phyloP scores from a whole-genome alignment of 2,888 invertebrate species.

The Amphimallon solstitiale region DNA sequence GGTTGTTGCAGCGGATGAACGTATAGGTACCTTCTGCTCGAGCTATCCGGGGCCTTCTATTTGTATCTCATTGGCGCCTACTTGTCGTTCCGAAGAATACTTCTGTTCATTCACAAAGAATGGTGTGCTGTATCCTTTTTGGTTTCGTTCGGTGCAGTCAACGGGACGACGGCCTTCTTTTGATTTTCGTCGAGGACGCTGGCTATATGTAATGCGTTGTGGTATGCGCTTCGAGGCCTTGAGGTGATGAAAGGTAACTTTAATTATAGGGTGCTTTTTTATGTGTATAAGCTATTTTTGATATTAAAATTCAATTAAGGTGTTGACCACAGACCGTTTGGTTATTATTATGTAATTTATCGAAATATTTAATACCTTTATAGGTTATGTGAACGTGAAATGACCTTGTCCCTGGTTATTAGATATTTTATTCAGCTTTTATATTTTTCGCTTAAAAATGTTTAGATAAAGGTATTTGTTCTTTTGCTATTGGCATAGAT shows the following conservation, averaged over 20 bases:
- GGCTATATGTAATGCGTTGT: too few relatives aligned
- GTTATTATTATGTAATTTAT: constrained; percentile 23
- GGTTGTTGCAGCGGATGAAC: constrained; percentile 44
- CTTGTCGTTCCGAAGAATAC: constrained; percentile 42
- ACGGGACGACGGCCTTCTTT: constrained; percentile 3
- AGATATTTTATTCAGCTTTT: too few relatives aligned
- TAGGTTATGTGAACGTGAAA: constrained; percentile 11
- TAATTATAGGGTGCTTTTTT: constrained; percentile 3
- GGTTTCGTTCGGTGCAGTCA: constrained; percentile 35
- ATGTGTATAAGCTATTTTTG: constrained; percentile 20
- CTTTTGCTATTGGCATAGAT: too few relatives aligned
- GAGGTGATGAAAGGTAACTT: too few relatives aligned
- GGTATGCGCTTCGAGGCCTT: too few relatives aligned
- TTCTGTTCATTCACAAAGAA: constrained; percentile 43
- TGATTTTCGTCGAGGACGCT: too few relatives aligned
- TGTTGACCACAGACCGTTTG: constrained; percentile 18
- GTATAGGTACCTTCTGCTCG: constrained; percentile 20
- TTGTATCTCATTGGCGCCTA: constrained; percentile 46
- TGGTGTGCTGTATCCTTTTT: constrained; percentile 32
- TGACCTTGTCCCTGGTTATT: constrained; percentile 20
- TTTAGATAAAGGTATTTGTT: too few relatives aligned
- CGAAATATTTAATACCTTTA: constrained; percentile 21
- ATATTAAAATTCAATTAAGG: constrained; percentile 27
- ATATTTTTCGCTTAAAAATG: too few relatives aligned
- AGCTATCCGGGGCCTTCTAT: constrained; percentile 43